Evolutionary conservation across 2,113 vertebrate species (phyloP), one percentile per base, ranked within the genome.

Genomic region (Cyphomyrus discorhynchus): DNA sequence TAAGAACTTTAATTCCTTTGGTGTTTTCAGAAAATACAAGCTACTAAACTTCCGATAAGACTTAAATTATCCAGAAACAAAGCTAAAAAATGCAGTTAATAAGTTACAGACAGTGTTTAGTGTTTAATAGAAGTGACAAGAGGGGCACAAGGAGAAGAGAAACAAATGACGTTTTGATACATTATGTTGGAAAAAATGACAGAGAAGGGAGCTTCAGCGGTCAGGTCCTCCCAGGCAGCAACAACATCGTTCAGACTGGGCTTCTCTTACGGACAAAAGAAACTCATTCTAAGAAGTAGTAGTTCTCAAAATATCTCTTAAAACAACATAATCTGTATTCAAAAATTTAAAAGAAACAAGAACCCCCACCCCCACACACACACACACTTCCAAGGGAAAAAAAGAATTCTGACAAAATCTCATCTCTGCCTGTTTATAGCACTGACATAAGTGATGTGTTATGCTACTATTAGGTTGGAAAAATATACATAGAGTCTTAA

Each of bases 1-100:
- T 82, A 94, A 94, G 89, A 93, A 91, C 74, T 95, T 95, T 95
- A 94, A 93, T 95, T 94, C 92, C 94, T 96, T 96, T 95, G 95
- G 94, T 95, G 95, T 94, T 93, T 93, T 85, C 90, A 94, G 91
- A 92, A 88, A 85, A 88, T 15, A 84, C 90, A 92, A 82, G 86
- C 85, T 58, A 89, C 83, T 86, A 88, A 90, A 56, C 92, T 84
- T 90, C 91, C 90, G 90, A 93, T 91, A 47, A 24, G 85, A 89
- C 90, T 31, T 86, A 88, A 90, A 47, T 74, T 89, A 17, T 7
- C 90, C 50, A 77, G 89, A 42, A 90, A 89, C 92, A 91, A 24
- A 80, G 58, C 86, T 5, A 87, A 90, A 70, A 42, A 39, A 90
- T 90, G n/a, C n/a, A 80, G 87, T 56, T 92, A 93, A 46, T 92